Evolutionary conservation across 2,888 invertebrate species (phyloP).

Genomic region (Meliscaeva auricollis): DNA sequence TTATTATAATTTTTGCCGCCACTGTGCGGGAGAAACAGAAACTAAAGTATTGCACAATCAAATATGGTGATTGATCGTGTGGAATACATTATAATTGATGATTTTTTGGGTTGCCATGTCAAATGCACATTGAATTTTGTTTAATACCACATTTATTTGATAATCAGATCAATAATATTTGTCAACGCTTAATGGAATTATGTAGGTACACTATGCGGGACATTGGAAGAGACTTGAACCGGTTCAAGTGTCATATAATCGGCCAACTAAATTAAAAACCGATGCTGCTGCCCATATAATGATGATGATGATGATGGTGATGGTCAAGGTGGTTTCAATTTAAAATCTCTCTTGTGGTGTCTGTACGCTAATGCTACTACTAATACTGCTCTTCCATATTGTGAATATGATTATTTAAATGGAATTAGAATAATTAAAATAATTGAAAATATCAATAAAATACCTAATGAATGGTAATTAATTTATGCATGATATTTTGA

Average conservation of each 20-base stretch:
- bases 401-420: constrained; percentile 18
- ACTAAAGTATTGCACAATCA: constrained; percentile 24
- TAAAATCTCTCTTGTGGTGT: constrained; percentile 8
- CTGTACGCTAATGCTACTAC: neutral
- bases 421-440: constrained; percentile 28
- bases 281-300: neutral
- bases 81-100: constrained; percentile 4
- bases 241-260: constrained; percentile 33
- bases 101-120: constrained; percentile 43
- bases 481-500: constrained; percentile 7
- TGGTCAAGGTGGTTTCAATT: constrained; percentile 34
- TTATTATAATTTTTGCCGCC: constrained; percentile 36
- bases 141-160: constrained; percentile 26
- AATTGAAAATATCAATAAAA: constrained; percentile 31
- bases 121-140: constrained; percentile 7
- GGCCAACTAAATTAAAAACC: neutral
- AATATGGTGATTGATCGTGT: constrained; percentile 29
- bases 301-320: constrained; percentile 7
- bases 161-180: constrained; percentile 59
- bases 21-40: constrained; percentile 12
- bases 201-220: neutral
- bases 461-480: constrained; percentile 6
- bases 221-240: constrained; percentile 11
- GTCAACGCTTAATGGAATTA: constrained; percentile 49
- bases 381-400: neutral